Conservation (phyloP, 2,888 invertebrate species). For the Corbicula japonica region DNA sequence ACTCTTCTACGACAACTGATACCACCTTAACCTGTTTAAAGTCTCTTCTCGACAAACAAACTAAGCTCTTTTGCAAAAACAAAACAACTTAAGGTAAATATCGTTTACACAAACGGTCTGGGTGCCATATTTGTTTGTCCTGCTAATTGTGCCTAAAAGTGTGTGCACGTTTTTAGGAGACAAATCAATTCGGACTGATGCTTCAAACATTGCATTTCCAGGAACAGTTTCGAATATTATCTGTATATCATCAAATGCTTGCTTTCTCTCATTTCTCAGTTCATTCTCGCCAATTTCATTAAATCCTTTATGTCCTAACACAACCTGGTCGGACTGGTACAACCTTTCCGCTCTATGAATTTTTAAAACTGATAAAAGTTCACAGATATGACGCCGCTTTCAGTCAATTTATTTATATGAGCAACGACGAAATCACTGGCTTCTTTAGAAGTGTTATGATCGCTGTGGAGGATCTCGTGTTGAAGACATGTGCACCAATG, state of each 20-base stretch:
- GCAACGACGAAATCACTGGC: too few species aligned
- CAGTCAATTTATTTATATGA: too few species aligned
- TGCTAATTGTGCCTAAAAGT: slow-evolving; percentile 90
- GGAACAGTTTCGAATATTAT: slow-evolving; percentile 90
- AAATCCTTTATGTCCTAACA: too few species aligned
- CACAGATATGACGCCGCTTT: slow-evolving; percentile 89
- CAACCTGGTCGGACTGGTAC: too few species aligned
- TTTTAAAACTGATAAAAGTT: too few species aligned
- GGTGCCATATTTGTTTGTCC: slow-evolving; percentile 86
- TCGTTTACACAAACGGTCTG: slow-evolving; percentile 86
- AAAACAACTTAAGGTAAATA: slow-evolving; percentile 83
- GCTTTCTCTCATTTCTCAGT: slow-evolving; percentile 88
- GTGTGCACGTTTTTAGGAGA: slow-evolving; percentile 84
- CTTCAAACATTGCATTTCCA: slow-evolving; percentile 92
- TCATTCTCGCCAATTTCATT: too few species aligned
- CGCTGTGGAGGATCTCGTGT: slow-evolving; percentile 89
- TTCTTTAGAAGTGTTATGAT: too few species aligned
- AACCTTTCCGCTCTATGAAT: too few species aligned
- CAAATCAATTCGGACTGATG: slow-evolving; percentile 89
- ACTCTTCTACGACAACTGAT: too few species aligned
- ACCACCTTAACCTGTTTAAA: too few species aligned
- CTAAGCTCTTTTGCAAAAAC: slow-evolving; percentile 85
- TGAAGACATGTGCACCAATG: slow-evolving; percentile 96
- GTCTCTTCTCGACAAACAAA: too few species aligned
- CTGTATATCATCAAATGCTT: slow-evolving; percentile 86